phyloP scores from a whole-genome alignment of 2,888 invertebrate species.

The Eremobia ochroleuca region DNA sequence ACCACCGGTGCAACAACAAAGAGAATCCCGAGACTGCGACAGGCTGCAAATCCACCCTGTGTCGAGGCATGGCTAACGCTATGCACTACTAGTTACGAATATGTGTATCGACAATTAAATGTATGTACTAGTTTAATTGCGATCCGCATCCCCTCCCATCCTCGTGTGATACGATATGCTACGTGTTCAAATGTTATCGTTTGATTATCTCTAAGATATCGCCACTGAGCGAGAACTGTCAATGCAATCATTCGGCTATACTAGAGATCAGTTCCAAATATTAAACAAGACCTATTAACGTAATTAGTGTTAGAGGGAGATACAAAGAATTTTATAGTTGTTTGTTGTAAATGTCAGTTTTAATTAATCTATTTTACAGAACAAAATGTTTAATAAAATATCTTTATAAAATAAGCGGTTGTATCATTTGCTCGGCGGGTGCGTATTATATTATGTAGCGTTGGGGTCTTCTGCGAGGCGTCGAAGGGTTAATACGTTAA shows the following conservation, averaged over 20 bases:
- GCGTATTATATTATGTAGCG: constrained; percentile 50
- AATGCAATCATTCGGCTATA: constrained; percentile 75
- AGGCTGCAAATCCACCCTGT: constrained; percentile 57
- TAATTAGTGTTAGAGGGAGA: constrained; percentile 86
- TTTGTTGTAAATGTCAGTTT: constrained; percentile 91
- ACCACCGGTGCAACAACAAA: constrained; percentile 45
- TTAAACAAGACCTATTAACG: constrained; percentile 86
- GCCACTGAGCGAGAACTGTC: constrained; percentile 72
- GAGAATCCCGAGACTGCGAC: constrained; percentile 51
- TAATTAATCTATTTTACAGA: constrained; percentile 90
- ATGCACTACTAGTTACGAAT: constrained; percentile 71
- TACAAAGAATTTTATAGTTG: constrained; percentile 90
- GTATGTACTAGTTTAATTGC: constrained; percentile 74
- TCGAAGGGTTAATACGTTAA: constrained; percentile 65
- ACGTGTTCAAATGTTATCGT: constrained; percentile 84
- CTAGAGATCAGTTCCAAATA: constrained; percentile 79
- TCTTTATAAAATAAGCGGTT: constrained; percentile 85
- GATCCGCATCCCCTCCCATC: constrained; percentile 80
- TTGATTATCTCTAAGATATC: constrained; percentile 73
- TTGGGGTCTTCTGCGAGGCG: constrained; percentile 47
- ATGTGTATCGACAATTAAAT: constrained; percentile 78
- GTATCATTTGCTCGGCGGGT: constrained; percentile 69
- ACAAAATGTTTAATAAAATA: constrained; percentile 90
- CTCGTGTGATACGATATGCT: constrained; percentile 84
- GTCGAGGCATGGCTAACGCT: constrained; percentile 56